Evolutionary conservation across 2,797 vertebrate genomes (phyloP), one percentile per base, ranked within the genome.

Genomic region (Pampus argenteus): DNA sequence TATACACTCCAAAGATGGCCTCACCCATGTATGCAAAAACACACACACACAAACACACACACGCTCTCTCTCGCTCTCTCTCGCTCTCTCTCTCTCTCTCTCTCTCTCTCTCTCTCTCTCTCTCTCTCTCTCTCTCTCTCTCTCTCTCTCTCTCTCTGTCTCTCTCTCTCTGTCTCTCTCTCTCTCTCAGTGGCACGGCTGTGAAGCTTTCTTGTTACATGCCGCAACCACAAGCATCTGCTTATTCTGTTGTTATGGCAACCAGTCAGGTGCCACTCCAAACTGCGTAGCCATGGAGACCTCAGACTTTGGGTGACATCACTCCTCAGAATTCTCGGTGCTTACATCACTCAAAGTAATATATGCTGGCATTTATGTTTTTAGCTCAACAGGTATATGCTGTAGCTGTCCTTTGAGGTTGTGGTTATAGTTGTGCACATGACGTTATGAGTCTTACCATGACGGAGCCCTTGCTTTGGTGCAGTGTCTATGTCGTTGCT

Each of bases 251-350:
- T 91, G 80, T 89, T 84, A 86, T 86, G 82, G 73, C 71, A 90
- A 87, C 90, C 86, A 81, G 86, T 88, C 85, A 85, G 84, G 89
- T 93, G 90, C 92, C 91, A 93, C 89, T 93, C 91, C 83, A 89
- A 85, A 82, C 88, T 71, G 59, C 65, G 89, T 90, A 84, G 80
- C 89, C 89, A 91, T 92, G 81, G 91, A 85, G 78, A 91, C 74
- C 15, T 62, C 20, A 58, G 63, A 81, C 54, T 71, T 31, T 18
- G 38, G 63, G 44, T 86, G 81, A 84, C 76, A 68, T 85, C 73
- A 89, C 66, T 82, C 79, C 84, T 76, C 29, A 65, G 81, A 83
- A 76, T 85, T 82, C 62, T 80, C 63, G 38, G 74, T 62, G 67
- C 60, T 64, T 65, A 84, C 80, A 80, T 89, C 69, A 89, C 38